Conservation (phyloP, 2,113 vertebrate species). For the Calcarius ornatus region DNA sequence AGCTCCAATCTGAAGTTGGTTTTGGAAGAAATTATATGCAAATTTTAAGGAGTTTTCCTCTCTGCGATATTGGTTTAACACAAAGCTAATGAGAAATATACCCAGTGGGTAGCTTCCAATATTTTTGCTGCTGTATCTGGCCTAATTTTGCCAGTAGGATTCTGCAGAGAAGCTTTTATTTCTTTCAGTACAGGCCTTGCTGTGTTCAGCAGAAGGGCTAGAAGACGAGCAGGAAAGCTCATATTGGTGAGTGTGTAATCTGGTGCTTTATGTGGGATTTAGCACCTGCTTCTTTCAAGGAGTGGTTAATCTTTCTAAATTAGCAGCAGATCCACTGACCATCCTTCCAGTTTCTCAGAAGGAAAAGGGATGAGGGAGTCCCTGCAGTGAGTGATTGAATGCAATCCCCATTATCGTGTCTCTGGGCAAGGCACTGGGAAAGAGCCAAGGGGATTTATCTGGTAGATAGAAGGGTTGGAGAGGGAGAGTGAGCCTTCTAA, state of each 20-base stretch:
- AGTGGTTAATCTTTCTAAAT: slow-evolving; percentile 17
- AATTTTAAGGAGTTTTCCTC: neutral
- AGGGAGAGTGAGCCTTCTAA: neutral
- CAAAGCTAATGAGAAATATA: neutral
- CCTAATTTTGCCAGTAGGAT: neutral
- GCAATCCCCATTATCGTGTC: neutral
- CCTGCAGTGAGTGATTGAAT: neutral
- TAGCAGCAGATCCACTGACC: neutral
- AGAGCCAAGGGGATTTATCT: slow-evolving; percentile 3
- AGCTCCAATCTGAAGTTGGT: neutral
- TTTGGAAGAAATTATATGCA: neutral
- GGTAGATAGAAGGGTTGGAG: neutral
- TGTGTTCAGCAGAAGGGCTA: neutral
- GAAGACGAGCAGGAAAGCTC: neutral
- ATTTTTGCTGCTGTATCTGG: neutral
- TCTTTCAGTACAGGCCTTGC: neutral
- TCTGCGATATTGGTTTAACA: neutral
- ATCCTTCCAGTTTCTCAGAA: neutral
- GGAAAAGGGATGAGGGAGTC: neutral
- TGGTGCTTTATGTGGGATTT: neutral
- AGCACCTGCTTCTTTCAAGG: neutral
- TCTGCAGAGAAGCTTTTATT: neutral
- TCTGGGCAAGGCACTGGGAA: neutral
- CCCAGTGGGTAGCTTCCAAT: neutral
- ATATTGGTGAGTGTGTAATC: neutral